Base-by-base conservation (phyloP, 2,888 invertebrate genomes). In the Trissolcus brochymenae region DNA sequence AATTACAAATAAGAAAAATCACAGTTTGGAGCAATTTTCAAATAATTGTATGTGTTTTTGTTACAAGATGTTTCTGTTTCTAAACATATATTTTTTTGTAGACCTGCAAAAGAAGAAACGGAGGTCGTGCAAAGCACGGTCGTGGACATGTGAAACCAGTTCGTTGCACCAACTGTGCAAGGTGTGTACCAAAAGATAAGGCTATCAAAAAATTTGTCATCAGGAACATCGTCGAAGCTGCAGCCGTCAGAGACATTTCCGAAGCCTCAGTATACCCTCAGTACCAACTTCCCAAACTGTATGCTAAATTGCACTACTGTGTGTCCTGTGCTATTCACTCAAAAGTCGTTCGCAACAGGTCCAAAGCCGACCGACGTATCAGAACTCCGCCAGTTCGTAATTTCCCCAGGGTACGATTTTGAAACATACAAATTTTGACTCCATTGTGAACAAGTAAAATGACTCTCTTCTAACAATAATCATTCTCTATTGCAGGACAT, bases 321-420 rank as follows among this genome's bases (percentile, higher is more conserved):
- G 98, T 99, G 35, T 98, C 98, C 4, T 99, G 99, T 90, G 99
- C 99, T 73, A 99, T 99, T 90, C 99, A 99, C 94, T 98, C 98
- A 83, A 99, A 99, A 91, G 99, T 99, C 65, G 99, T 99, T 75
- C 94, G 99, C 81, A 99, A 99, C 92, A 94, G 99, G 89, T 98
- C 98, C 25, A 97, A 97, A 91, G 97, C 96, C 89, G 98, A 97
- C 84, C 94, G 99, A 81, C 95, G 98, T 86, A 97, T 98, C 90
- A 94, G 99, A 84, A 98, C 98, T 53, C 99, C 99, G 80, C 99
- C 99, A 84, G 96, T 96, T 86, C 93, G 96, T 84, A 94, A 93
- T 89, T 96, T 95, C 93, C 94, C 94, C 6, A 93, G 95, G 89
- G 94, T 90, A 89, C 87, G 51, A 16, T 17, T 16, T 16, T 50